Percentiles rank a stretch among this genome's conserved stretches.
Conservation (phyloP, 2,888 invertebrate species). For the Nephrocerus scutellatus region DNA sequence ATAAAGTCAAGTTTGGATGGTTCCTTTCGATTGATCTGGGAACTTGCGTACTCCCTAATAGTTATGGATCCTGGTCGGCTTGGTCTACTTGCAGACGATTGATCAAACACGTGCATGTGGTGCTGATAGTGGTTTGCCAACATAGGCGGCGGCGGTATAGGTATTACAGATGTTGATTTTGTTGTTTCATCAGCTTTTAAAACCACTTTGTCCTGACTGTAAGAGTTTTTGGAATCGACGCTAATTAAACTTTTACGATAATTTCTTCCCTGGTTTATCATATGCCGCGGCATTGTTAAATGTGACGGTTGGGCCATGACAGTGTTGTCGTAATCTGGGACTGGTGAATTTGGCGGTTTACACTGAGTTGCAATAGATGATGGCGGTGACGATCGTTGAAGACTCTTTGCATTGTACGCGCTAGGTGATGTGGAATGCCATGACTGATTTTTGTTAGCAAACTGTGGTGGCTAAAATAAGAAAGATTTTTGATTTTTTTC, state of each 20-base stretch:
- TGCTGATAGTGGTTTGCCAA: constrained; percentile 57
- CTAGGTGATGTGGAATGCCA: constrained; percentile 20
- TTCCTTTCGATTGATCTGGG: constrained; percentile 53
- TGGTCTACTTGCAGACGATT: too few species aligned
- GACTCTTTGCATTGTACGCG: constrained; percentile 16
- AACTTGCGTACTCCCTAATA: constrained; percentile 59
- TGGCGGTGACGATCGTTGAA: not conserved
- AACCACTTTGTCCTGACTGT: constrained; percentile 47
- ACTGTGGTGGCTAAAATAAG: constrained; percentile 38
- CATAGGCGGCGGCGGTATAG: constrained; percentile 33
- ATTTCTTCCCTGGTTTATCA: too few species aligned
- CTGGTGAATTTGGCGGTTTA: constrained; percentile 34
- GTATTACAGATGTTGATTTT: constrained; percentile 1
- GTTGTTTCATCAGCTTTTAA: constrained; percentile 34
- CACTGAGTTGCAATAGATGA: constrained; percentile 8
- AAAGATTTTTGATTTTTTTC: constrained; percentile 4
- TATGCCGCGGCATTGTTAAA: too few species aligned
- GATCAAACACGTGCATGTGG: too few species aligned
- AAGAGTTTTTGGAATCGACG: constrained; percentile 53
- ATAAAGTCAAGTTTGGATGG: constrained; percentile 69
- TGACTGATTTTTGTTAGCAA: constrained; percentile 41
- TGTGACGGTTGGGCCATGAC: too few species aligned
- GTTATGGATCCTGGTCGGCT: constrained; percentile 63
- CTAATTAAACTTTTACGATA: too few species aligned
- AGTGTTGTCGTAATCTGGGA: constrained; percentile 36